Evolutionary conservation across 35 echinoderm and acorn worm genomes (phyloP).

Genomic region (Apostichopus californicus): DNA sequence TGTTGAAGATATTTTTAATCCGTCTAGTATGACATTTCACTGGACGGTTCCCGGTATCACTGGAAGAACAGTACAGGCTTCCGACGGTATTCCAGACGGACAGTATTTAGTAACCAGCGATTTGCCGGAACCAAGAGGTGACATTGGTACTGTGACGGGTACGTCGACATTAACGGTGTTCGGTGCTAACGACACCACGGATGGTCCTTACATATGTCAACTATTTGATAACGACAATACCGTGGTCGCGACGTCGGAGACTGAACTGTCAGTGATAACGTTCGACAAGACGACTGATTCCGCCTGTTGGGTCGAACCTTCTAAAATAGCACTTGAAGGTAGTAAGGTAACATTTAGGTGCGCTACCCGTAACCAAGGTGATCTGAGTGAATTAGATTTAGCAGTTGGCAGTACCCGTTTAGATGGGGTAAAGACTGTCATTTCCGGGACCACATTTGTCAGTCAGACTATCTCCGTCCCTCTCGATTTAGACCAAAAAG

Average conservation of each 20-base stretch:
- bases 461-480: not conserved
- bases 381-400: not conserved
- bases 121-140: conserved; percentile 21
- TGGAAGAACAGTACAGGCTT: not conserved
- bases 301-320: conserved; percentile 30
- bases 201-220: not conserved
- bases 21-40: not conserved
- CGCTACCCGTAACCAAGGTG: not conserved
- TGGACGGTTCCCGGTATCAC: conserved; percentile 8
- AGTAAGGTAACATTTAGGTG: not conserved
- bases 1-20: not conserved
- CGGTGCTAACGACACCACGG: not conserved
- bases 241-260: not conserved
- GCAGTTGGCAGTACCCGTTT: not conserved
- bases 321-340: not conserved
- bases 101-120: not conserved
- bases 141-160: not conserved
- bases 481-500: not conserved
- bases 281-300: conserved; percentile 21
- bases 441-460: not conserved
- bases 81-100: not conserved
- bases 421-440: not conserved
- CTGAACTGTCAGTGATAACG: not conserved
- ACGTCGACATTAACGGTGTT: not conserved
- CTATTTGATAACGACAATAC: not conserved